Evolutionary conservation across 2,113 vertebrate genomes (phyloP), one percentile per base, ranked within the genome.

Genomic region (Phoenicopterus ruber): DNA sequence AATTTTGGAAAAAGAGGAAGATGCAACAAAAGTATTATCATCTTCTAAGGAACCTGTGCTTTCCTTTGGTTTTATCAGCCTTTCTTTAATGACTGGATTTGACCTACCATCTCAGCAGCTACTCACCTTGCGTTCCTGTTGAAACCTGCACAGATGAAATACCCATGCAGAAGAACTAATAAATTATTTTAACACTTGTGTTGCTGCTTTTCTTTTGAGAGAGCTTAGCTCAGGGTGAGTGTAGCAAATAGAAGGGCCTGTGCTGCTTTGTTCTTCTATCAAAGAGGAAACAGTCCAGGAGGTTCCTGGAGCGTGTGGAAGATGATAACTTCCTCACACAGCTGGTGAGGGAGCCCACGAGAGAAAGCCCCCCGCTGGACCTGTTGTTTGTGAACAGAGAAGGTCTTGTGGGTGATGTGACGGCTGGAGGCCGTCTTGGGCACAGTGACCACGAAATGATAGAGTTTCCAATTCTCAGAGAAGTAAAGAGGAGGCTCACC

Each of bases 111-210:
- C 61, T 79, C 81, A 82, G 77, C 78, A 80, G 55, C 76, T 77
- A 24, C 12, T 86, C 29, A 54, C 82, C 29, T 85, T 87, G 19
- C 50, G 24, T 93, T 93, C 28, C 71, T 72, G 69, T 71, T 90
- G 87, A 58, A 92, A 83, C 65, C 79, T 88, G 59, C 65, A 55
- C 47, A 47, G 77, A 92, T 78, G 21, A 95, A 78, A 42, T 96
- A 93, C 92, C 72, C 72, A 90, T 72, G 57, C 52, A 69, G 26
- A 90, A 80, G 65, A 97, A 97, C 96, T 98, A 98, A 98, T 98
- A 97, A 97, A 97, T 98, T 98, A 98, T 97, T 98, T 98, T 98
- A 87, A 86, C 94, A 65, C 0, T 19, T 46, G 11, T 57, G 21
- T n/a, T 59, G 44, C 54, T 57, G 15, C 12, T 78, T 84, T 65